Percentiles rank a stretch among this genome's conserved stretches.
Conservation (phyloP, 2,888 invertebrate species). For the Polydrusus pterygomalis region DNA sequence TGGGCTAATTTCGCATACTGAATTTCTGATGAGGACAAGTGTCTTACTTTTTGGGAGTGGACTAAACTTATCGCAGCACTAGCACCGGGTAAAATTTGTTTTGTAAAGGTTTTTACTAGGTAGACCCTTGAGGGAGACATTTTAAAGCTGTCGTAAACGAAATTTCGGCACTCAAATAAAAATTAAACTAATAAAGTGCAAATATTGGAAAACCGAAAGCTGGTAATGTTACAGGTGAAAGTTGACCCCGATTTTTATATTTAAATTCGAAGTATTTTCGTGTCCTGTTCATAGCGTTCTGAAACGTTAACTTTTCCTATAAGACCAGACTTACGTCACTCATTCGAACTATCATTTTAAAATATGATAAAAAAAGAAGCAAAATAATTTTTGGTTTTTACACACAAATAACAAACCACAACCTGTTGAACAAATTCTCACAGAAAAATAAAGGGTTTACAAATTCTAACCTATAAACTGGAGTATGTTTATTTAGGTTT, state of each 20-base stretch:
- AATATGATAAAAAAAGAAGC: neutral
- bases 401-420: neutral
- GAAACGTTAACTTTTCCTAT: neutral
- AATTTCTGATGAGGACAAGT: conserved; percentile 53
- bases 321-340: neutral
- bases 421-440: conserved; percentile 13
- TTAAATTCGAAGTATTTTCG: conserved; percentile 40
- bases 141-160: conserved; percentile 29
- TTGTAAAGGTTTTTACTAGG: conserved; percentile 33
- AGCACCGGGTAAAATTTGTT: conserved; percentile 23
- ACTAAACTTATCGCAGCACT: neutral
- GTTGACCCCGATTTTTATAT: conserved; percentile 57
- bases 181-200: conserved; percentile 40
- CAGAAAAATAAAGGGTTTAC: too few species aligned
- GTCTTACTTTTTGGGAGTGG: conserved; percentile 17
- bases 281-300: neutral
- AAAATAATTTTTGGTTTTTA: too few species aligned
- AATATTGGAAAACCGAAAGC: conserved; percentile 53
- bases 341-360: neutral
- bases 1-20: conserved; percentile 62
- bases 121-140: conserved; percentile 60
- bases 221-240: conserved; percentile 56
- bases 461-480: conserved; percentile 4
- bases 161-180: conserved; percentile 33
- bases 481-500: conserved; percentile 4